Conservation (phyloP, 1,140 invertebrate genomes). For the Zaprionus nigranus region DNA sequence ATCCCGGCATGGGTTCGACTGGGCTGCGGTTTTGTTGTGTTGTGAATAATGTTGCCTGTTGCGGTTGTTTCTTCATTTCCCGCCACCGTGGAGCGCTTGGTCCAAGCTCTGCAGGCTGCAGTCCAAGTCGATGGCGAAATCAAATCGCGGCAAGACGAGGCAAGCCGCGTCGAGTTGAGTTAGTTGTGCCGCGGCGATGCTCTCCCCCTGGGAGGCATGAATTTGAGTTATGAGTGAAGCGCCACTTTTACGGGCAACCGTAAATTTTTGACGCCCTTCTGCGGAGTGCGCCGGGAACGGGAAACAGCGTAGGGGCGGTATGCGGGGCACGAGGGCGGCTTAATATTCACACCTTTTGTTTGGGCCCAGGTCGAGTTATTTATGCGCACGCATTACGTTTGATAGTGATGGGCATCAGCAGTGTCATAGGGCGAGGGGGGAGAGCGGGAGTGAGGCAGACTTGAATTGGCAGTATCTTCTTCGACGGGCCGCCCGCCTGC, state of each 20-base stretch:
- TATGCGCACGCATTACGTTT: slow-evolving; percentile 77
- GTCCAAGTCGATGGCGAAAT: slow-evolving; percentile 39
- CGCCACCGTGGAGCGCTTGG: neutral
- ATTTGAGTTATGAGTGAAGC: slow-evolving; percentile 80
- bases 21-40: slow-evolving; percentile 28
- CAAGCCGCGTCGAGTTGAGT: slow-evolving; percentile 39
- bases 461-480: slow-evolving; percentile 20
- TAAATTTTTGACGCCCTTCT: slow-evolving; percentile 68
- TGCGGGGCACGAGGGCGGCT: slow-evolving; percentile 39
- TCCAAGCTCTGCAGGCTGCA: neutral
- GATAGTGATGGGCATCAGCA: slow-evolving; percentile 62
- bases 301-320: neutral
- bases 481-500: slow-evolving; percentile 24
- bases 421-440: neutral
- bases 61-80: slow-evolving; percentile 77
- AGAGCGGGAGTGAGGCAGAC: neutral
- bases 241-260: slow-evolving; percentile 74
- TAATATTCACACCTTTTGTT: slow-evolving; percentile 81
- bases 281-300: neutral
- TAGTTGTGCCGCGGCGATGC: slow-evolving; percentile 37
- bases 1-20: neutral
- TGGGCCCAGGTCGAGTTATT: slow-evolving; percentile 60
- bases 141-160: slow-evolving; percentile 45
- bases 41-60: slow-evolving; percentile 68
- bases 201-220: slow-evolving; percentile 76